Percentiles rank a stretch among this genome's conserved stretches.
These are phyloP conservation scores for Oriolus oriolus DNA, from an alignment of 2,113 vertebrate species.

Conservation along the genomic window DNA sequence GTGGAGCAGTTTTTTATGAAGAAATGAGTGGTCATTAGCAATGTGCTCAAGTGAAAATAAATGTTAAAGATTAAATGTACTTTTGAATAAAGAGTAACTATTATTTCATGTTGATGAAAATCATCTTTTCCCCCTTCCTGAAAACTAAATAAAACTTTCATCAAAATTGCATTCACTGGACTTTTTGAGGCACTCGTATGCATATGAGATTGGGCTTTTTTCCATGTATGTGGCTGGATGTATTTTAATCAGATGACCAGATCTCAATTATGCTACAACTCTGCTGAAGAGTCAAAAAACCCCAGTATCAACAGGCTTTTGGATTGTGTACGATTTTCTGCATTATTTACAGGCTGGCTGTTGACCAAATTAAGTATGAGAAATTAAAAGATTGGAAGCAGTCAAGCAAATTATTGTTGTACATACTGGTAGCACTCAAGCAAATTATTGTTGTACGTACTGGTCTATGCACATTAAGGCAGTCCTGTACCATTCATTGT, in stretches of 20 bases:
- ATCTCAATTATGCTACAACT: background rate
- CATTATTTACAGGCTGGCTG: background rate
- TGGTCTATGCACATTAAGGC: background rate
- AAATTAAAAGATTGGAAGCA: background rate
- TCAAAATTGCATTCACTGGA: background rate
- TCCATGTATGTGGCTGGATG: background rate
- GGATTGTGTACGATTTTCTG: background rate
- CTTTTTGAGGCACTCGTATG: background rate
- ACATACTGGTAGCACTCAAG: background rate
- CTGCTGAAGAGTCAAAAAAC: background rate
- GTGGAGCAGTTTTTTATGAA: conserved; percentile 14
- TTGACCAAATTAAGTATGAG: background rate
- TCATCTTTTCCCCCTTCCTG: background rate
- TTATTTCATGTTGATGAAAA: conserved; percentile 6
- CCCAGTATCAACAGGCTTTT: background rate
- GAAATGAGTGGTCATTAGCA: conserved; percentile 20
- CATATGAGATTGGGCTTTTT: background rate
- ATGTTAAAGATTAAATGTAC: background rate
- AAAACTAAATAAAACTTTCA: background rate
- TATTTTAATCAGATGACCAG: background rate
- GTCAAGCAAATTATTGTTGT: background rate
- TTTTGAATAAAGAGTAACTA: conserved; percentile 12
- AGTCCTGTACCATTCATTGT: background rate
- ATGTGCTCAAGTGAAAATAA: conserved; percentile 14
- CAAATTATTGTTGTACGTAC: background rate